A percentile compares a stretch with the other conserved stretches of the same genome.
Evolutionary conservation across 2,113 vertebrate genomes (phyloP).

Genomic region (Ramphastos sulfuratus): DNA sequence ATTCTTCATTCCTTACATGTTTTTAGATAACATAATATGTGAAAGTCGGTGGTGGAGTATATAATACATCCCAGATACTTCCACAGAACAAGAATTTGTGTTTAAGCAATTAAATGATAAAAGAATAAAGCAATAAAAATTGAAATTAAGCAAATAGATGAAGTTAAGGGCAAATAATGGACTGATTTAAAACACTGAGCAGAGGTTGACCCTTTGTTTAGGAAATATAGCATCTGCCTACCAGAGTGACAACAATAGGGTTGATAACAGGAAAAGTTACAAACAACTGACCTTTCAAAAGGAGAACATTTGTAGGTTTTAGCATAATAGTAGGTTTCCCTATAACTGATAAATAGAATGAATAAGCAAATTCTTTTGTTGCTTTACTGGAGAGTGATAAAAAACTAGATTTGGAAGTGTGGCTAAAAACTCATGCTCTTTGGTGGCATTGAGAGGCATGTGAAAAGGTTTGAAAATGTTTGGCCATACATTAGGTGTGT

Average conservation of each 20-base stretch:
- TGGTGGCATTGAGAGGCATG: background rate
- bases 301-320: background rate
- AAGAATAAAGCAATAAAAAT: background rate
- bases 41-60: background rate
- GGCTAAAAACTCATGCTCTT: background rate
- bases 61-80: background rate
- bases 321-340: background rate
- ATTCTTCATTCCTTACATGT: rapidly evolving
- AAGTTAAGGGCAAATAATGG: background rate
- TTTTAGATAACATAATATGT: background rate
- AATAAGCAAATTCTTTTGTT: background rate
- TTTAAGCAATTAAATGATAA: background rate
- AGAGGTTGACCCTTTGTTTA: background rate
- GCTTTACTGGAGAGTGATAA: background rate
- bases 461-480: background rate
- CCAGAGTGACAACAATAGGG: background rate
- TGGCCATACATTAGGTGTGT: background rate
- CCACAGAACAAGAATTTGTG: background rate
- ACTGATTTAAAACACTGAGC: background rate
- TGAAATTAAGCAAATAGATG: background rate
- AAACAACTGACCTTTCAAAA: background rate
- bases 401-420: background rate
- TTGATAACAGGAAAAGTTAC: background rate
- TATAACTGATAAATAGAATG: background rate
- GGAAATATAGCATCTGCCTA: background rate